Percentiles rank a stretch among this genome's conserved stretches.
Conservation (phyloP, 2,113 vertebrate species). For the Octodon degus region DNA sequence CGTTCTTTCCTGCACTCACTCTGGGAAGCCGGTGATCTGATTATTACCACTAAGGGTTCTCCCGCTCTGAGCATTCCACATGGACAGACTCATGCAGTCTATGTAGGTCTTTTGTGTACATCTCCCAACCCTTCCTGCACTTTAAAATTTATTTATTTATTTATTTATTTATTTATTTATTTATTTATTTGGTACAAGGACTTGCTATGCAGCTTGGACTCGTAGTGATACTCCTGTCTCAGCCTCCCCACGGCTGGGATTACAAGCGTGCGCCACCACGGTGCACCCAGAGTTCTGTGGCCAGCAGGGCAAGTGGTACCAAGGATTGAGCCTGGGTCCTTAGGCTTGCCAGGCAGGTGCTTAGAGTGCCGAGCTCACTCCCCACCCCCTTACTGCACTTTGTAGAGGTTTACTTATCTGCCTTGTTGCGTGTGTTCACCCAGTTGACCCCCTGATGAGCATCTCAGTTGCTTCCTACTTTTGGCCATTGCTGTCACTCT, state of each 20-base stretch:
- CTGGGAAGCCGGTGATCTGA: neutral
- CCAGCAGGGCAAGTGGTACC: too few relatives aligned
- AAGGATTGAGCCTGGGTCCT: too few relatives aligned
- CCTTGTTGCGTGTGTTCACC: neutral
- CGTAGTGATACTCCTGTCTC: too few relatives aligned
- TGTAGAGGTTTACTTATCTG: neutral
- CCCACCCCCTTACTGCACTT: neutral
- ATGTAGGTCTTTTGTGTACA: neutral
- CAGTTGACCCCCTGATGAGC: neutral
- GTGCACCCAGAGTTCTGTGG: too few relatives aligned
- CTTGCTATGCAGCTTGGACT: too few relatives aligned
- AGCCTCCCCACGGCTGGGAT: too few relatives aligned
- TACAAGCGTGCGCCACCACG: too few relatives aligned
- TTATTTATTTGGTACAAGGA: too few relatives aligned
- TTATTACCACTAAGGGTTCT: constrained; percentile 8
- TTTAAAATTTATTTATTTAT: neutral
- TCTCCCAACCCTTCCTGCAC: neutral
- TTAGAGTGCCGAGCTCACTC: too few relatives aligned
- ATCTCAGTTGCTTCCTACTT: neutral
- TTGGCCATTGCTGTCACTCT: neutral
- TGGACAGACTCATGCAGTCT: neutral
- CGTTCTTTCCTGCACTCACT: neutral
- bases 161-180: too few relatives aligned
- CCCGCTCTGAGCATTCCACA: neutral
- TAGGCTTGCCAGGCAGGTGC: too few relatives aligned